Evolutionary conservation across 2,888 invertebrate species (phyloP).

Genomic region (Ennomos quercinarius): DNA sequence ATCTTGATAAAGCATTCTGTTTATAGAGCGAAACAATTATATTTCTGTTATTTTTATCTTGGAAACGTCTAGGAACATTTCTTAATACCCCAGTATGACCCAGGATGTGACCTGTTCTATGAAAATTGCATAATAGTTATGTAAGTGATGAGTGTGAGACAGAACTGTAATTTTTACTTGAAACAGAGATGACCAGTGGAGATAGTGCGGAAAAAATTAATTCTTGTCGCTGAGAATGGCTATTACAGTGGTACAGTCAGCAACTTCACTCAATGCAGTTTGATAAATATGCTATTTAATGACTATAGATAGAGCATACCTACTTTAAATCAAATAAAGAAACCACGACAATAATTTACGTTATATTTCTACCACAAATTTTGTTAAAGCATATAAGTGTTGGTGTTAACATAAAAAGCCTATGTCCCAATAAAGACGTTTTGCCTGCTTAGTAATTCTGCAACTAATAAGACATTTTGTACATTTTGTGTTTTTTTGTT

Average conservation of each 20-base stretch:
- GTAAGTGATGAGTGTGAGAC: constrained; percentile 25
- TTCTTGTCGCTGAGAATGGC: constrained; percentile 44
- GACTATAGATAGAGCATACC: too few species aligned
- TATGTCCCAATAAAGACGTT: too few species aligned
- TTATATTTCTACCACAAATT: too few species aligned
- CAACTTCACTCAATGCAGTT: constrained; percentile 9
- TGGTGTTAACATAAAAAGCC: too few species aligned
- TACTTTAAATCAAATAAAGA: too few species aligned
- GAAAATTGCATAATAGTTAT: constrained; percentile 33
- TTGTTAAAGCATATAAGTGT: too few species aligned
- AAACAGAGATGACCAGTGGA: constrained; percentile 51
- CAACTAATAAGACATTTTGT: too few species aligned
- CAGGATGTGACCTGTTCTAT: constrained; percentile 38
- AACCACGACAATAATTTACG: too few species aligned
- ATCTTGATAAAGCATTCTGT: constrained; percentile 24
- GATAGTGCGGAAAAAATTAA: constrained; percentile 54
- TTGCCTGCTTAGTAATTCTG: too few species aligned
- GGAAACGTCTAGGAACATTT: constrained; percentile 28
- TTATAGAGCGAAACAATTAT: constrained; percentile 26
- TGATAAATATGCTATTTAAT: too few species aligned
- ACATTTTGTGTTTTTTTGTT: too few species aligned
- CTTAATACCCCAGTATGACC: constrained; percentile 30
- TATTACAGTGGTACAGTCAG: constrained; percentile 34
- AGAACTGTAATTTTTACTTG: constrained; percentile 42
- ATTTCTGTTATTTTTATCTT: constrained; percentile 27